Evolutionary conservation across 2,113 vertebrate species (phyloP), one percentile per base, ranked within the genome.

Genomic region (Boulengeromyrus knoepffleri): DNA sequence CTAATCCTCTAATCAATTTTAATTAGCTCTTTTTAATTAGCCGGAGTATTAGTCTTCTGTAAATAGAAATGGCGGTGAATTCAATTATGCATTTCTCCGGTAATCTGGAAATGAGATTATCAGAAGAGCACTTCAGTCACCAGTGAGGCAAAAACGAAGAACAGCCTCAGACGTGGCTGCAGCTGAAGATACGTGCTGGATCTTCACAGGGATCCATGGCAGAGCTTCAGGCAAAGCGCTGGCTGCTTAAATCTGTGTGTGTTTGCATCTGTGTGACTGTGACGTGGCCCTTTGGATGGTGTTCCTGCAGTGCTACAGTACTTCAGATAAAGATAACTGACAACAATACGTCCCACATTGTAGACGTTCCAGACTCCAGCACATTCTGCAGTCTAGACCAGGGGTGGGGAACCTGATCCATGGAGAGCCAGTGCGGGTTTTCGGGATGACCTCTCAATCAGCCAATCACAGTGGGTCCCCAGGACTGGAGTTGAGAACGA

Each of bases 1-100:
- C 83, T 85, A 85, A 85, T 85, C 83, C 83, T 85, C 45, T 47
- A 85, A 85, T 80, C 74, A 80, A 80, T 80, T 80, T 80, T 80
- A 85, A 85, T 85, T 85, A 85, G 39, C 45, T 83, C 39, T 83
- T 70, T 80, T 80, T 80, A 85, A 85, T 85, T 85, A 85, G 19
- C 24, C 10, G 27, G 62, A 3, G 62, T 70, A 10, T n/a, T 47
- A 85, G 39, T 47, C 83, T 85, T 85, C 45, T 46, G 42, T 85
- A 85, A n/a, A 46, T 85, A 42, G 83, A 85, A 85, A 47, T 80
- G 36, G 24, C 21, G 9, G 39, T 46, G 42, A 85, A 85, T 46
- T 45, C 39, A 19, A 85, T 85, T 46, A 74, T 12, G 74, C 31
- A 83, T 89, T 74, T 52, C 45, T 89, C 47, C 46, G 10, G 62